Evolutionary conservation across 2,888 invertebrate species (phyloP), one percentile per base, ranked within the genome.

Genomic region (Capitulum mitella): DNA sequence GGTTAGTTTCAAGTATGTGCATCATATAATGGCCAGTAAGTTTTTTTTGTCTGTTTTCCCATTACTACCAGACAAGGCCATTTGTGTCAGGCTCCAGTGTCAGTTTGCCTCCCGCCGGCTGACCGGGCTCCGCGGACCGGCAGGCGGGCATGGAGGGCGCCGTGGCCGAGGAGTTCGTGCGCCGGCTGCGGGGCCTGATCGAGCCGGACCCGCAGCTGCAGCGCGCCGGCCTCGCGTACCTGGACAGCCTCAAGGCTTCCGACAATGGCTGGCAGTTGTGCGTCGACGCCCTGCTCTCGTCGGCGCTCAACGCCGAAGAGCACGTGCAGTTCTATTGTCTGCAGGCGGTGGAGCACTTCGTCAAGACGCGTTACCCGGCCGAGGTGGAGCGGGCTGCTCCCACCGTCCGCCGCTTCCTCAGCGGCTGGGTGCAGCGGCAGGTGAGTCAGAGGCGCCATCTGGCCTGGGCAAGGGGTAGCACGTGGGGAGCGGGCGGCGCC

Each of bases 211-310:
- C 37, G 34, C 70, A 70, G 70, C 70, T 70, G 37, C 70, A 70
- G 70, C 70, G 70, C 22, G 34, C 32, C 26, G 86, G 86, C 16
- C 79, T 87, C 78, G 85, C 86, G 78, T 87, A 87, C 83, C 87
- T 88, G 84, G 87, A 88, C 80, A 84, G 86, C 78, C 83, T 88
- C 58, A 87, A 87, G 82, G 83, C 83, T 16, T 85, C 86, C 6
- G 84, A 84, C 26, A 83, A 85, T 83, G 88, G 88, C 14, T 88
- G 88, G 88, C 85, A 86, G 80, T 82, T 86, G 34, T 87, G 88
- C 83, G 84, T 86, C 12, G 84, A 84, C 79, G 84, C 85, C 32
- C 83, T 87, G 40, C 61, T 51, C n/a, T 40, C 61, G 46, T 12
- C 29, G 16, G 43, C 74, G 8, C 29, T 77, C 51, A 70, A 75